These are phyloP conservation scores for Hecatera dysodea DNA, from an alignment of 2,888 invertebrate genomes.

Conservation along the genomic window DNA sequence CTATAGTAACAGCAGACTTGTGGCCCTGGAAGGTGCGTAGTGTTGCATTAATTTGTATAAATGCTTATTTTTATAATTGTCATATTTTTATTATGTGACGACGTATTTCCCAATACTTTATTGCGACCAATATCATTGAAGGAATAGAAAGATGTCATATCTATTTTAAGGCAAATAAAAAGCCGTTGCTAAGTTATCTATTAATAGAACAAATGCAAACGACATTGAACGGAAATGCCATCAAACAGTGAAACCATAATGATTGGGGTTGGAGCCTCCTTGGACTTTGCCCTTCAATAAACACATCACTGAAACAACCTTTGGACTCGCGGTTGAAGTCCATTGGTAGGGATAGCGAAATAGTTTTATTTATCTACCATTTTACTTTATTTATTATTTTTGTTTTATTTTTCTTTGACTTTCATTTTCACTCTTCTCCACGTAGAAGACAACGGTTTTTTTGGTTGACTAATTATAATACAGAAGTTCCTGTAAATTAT, in stretches of 20 bases:
- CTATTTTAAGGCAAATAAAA: not conserved
- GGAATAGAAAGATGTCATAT: not conserved
- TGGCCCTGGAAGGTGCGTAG: too few relatives aligned
- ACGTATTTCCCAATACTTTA: not conserved
- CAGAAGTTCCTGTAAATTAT: too few relatives aligned
- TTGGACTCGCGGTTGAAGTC: slow-evolving; percentile 70
- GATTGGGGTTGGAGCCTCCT: slow-evolving; percentile 40
- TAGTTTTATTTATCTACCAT: too few relatives aligned
- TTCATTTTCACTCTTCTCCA: too few relatives aligned
- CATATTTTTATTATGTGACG: not conserved
- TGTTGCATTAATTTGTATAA: too few relatives aligned
- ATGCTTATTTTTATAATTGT: not conserved
- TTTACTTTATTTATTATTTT: not conserved
- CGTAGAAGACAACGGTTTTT: too few relatives aligned
- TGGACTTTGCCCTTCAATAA: slow-evolving; percentile 58
- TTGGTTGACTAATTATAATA: too few relatives aligned
- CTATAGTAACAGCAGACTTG: too few relatives aligned
- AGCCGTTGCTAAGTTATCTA: slow-evolving; percentile 15
- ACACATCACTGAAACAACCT: slow-evolving; percentile 46
- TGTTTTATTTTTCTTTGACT: not conserved
- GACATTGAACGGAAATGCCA: slow-evolving; percentile 15
- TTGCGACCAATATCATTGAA: not conserved
- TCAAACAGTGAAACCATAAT: slow-evolving; percentile 18
- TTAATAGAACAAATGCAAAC: slow-evolving; percentile 9
- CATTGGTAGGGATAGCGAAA: slow-evolving; percentile 57